Base-by-base conservation (phyloP, 1,140 invertebrate species). In the Saccostrea echinata region DNA sequence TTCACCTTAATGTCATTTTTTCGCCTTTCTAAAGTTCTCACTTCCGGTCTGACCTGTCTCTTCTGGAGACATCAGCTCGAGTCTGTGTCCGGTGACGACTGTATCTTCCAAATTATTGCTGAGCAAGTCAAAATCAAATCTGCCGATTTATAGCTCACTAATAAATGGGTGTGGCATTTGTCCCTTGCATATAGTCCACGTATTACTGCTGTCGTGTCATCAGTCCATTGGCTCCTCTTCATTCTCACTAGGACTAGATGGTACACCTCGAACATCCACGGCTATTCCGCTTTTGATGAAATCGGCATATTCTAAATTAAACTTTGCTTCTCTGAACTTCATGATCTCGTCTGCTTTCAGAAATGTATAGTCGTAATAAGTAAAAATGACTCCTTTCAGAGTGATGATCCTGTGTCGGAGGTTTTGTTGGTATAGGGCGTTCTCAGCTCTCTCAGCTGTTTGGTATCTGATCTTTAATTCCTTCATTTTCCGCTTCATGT, bases 311-410 rank as follows among this genome's bases (percentile, higher is more conserved):
- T 64, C 57, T 24, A 64, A 9, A 4, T 64, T 64, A 64, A 64
- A 64, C 57, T 64, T 64, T n/a, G 21, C 57, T 21, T 64, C 57
- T 64, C 57, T 21, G n/a, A 64, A n/a, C 57, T 64, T 64, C 57
- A 64, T 64, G 24, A 64, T 64, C 21, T 64, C 57, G 57, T 64
- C 57, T 64, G 57, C 57, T 64, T 64, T 64, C 24, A 64, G 18
- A 21, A n/a, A 64, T 24, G 24, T 24, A 24, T 64, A 64, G 18
- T 64, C 57, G 18, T 64, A 64, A 24, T 64, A 64, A 64, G 6
- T 64, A 24, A 64, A 64, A 21, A 64, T 64, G 57, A 64, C 57
- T 3, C 57, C 57, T 64, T 64, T 24, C 8, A 64, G 18, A 24
- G 57, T 24, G 2, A 64, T 18, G 57, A 64, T 64, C 57, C 57